A percentile compares a stretch with the other conserved stretches of the same genome.
phyloP scores from a whole-genome alignment of 2,797 vertebrate species.

The Tapirus indicus region DNA sequence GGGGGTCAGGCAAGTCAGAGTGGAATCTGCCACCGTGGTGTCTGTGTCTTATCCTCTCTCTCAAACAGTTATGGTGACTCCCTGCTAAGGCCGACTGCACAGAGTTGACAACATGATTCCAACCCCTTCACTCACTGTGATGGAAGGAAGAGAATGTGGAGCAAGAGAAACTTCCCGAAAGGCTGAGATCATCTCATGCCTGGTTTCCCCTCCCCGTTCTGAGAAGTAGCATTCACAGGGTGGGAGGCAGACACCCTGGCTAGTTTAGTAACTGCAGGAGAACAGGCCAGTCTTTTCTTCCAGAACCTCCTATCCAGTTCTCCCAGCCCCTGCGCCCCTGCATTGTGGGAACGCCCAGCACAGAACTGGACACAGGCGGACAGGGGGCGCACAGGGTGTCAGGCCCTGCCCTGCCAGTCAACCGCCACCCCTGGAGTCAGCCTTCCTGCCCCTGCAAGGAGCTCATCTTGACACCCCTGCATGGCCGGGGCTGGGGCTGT shows the following conservation, averaged over 20 bases:
- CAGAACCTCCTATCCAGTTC: neutral
- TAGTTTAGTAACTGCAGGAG: neutral
- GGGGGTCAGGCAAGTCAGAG: neutral
- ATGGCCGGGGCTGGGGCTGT: neutral
- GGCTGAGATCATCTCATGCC: neutral
- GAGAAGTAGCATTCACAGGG: neutral
- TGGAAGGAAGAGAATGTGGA: neutral
- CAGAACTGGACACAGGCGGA: neutral
- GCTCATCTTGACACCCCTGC: accelerated
- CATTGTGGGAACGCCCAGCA: neutral
- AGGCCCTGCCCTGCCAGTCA: neutral
- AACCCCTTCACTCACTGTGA: neutral
- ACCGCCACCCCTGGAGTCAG: accelerated
- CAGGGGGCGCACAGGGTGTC: neutral
- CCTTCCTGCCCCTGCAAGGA: neutral
- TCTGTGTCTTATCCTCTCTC: neutral
- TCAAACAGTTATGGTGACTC: neutral
- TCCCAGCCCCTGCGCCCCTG: neutral
- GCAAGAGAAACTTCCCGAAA: neutral
- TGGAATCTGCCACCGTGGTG: neutral
- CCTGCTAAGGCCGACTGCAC: accelerated
- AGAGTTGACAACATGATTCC: accelerated
- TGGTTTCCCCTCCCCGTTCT: neutral
- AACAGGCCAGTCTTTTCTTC: neutral
- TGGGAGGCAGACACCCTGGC: neutral